A percentile compares a stretch with the other conserved stretches of the same genome.
Evolutionary conservation across 92 coral and sea anemone species (phyloP).

Genomic region (Blastomussa wellsi): DNA sequence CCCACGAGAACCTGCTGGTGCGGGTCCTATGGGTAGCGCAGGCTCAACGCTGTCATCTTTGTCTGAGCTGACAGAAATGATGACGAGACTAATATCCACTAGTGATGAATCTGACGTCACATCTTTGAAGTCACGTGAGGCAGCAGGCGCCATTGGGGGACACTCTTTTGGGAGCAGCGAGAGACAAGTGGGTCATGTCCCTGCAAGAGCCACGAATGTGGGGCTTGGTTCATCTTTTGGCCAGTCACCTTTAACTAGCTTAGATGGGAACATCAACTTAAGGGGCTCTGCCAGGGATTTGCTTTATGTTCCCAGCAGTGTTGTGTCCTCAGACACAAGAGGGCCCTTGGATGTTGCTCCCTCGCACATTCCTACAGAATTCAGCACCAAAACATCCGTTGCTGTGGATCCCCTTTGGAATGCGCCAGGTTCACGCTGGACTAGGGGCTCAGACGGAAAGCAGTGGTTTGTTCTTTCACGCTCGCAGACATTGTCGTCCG

Average conservation of each 20-base stretch:
- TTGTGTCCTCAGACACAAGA: not conserved
- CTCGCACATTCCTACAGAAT: not conserved
- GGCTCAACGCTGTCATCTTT: constrained; percentile 59
- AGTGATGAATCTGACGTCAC: constrained; percentile 54
- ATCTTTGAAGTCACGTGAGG: not conserved
- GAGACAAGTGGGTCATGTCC: not conserved
- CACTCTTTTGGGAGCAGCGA: not conserved
- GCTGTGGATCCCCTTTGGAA: not conserved
- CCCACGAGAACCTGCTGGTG: constrained; percentile 38
- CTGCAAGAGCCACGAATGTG: not conserved
- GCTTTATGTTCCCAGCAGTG: not conserved
- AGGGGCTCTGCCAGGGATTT: not conserved
- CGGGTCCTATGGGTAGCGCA: constrained; percentile 17
- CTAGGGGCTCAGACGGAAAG: constrained; percentile 34
- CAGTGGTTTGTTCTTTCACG: constrained; percentile 46
- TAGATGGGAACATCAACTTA: not conserved
- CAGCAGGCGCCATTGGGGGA: not conserved
- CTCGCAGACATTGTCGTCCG: constrained; percentile 40
- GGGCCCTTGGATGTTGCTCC: not conserved
- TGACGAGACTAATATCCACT: constrained; percentile 60
- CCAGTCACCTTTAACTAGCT: not conserved
- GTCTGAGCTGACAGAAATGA: constrained; percentile 69
- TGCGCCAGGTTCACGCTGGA: constrained; percentile 20
- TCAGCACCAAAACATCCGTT: not conserved
- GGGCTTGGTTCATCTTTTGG: not conserved